These are phyloP conservation scores for Emydoidea blandingii DNA, from an alignment of 2,797 vertebrate species.

Conservation along the genomic window DNA sequence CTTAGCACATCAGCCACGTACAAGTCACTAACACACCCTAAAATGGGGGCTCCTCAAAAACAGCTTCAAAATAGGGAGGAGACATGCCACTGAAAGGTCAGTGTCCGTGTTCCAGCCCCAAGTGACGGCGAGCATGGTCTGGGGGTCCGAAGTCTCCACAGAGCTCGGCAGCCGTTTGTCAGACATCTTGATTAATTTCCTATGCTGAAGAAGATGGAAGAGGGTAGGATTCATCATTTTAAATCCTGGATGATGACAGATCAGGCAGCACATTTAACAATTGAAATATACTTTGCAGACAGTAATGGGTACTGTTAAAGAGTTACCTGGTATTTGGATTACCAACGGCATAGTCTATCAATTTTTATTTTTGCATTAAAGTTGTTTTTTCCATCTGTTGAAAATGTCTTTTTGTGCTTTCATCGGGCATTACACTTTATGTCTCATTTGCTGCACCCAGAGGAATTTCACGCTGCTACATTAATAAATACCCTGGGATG, in stretches of 20 bases:
- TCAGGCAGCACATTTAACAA: conserved; percentile 50
- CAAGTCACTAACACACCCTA: neutral
- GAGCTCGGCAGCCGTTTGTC: conserved; percentile 13
- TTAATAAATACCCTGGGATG: conserved; percentile 80
- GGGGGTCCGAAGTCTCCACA: neutral
- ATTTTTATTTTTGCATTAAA: conserved; percentile 68
- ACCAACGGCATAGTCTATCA: conserved; percentile 52
- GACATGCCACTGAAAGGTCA: neutral
- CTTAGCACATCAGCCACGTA: neutral
- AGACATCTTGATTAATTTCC: conserved; percentile 26
- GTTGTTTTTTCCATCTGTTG: conserved; percentile 64
- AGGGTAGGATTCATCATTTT: conserved; percentile 23
- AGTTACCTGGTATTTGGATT: conserved; percentile 31
- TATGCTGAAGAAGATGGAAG: neutral
- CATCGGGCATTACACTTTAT: conserved; percentile 89
- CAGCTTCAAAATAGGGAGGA: neutral
- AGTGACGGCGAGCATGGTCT: neutral
- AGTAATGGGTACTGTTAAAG: conserved; percentile 40
- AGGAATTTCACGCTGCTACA: conserved; percentile 82
- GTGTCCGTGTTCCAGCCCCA: neutral
- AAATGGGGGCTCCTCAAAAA: neutral
- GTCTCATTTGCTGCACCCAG: conserved; percentile 86
- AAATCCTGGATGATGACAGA: conserved; percentile 33
- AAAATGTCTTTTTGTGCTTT: conserved; percentile 80
- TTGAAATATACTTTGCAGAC: conserved; percentile 32